These are phyloP conservation scores for Plectrocnemia conspersa DNA, from an alignment of 1,140 invertebrate genomes.

Conservation along the genomic window DNA sequence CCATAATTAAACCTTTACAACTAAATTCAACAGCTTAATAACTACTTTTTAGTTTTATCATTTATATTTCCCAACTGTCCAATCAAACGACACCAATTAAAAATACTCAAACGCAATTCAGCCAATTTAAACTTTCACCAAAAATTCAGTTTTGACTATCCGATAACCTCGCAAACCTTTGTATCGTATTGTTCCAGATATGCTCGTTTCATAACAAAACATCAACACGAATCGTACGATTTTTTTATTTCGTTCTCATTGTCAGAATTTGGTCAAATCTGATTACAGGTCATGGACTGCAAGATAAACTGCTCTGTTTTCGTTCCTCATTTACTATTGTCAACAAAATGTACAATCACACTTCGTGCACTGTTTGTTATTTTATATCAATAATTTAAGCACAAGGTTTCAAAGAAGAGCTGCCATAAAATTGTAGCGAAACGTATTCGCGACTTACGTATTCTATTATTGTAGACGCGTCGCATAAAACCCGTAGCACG, in stretches of 20 bases:
- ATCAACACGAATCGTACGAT: neutral
- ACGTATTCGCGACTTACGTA: neutral
- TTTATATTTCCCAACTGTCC: too few species aligned
- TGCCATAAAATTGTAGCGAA: neutral
- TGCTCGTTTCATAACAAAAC: conserved; percentile 13
- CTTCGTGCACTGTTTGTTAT: neutral
- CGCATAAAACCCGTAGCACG: neutral
- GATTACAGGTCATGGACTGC: conserved; percentile 25
- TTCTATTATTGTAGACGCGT: neutral
- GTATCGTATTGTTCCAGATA: conserved; percentile 22
- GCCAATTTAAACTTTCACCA: too few species aligned
- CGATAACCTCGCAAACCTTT: conserved; percentile 17
- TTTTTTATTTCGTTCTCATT: too few species aligned
- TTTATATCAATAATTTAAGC: too few species aligned
- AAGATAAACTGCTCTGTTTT: conserved; percentile 14
- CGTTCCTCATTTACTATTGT: conserved; percentile 2
- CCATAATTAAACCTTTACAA: too few species aligned
- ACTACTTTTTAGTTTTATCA: too few species aligned
- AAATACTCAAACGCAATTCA: too few species aligned
- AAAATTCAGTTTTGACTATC: too few species aligned
- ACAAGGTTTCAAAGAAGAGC: too few species aligned
- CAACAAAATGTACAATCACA: conserved; percentile 3
- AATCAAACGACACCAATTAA: too few species aligned
- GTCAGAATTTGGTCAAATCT: conserved; percentile 16
- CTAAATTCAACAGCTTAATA: too few species aligned